A percentile compares a stretch with the other conserved stretches of the same genome.
Evolutionary conservation across 2,797 vertebrate genomes (phyloP).

Genomic region (Molossus alvarezi): DNA sequence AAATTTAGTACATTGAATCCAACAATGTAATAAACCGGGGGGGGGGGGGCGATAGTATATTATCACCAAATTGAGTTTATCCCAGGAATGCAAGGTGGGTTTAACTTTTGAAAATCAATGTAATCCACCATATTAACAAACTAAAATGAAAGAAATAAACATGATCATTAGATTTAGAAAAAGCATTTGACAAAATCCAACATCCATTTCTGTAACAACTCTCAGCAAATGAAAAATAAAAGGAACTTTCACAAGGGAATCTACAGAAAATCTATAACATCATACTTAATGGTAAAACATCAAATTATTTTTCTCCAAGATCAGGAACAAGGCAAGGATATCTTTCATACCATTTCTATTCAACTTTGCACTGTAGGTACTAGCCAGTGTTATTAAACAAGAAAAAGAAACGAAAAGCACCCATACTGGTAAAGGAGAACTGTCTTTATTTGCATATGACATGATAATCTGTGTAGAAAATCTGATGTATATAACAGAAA

Average conservation of each 20-base stretch:
- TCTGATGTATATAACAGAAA: neutral
- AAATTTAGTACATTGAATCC: conserved; percentile 38
- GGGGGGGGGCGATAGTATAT: neutral
- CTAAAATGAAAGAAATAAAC: neutral
- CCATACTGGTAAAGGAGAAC: neutral
- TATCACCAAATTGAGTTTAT: conserved; percentile 1
- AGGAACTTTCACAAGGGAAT: neutral
- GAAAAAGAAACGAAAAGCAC: neutral
- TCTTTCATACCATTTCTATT: neutral
- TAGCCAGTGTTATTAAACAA: neutral
- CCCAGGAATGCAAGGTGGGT: neutral
- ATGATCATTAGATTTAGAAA: neutral
- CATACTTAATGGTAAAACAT: neutral
- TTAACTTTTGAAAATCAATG: conserved; percentile 9
- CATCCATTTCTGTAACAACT: conserved; percentile 37
- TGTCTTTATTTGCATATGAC: neutral
- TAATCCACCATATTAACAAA: conserved; percentile 17
- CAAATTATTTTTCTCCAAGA: neutral
- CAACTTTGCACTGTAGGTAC: neutral
- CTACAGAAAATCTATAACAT: neutral
- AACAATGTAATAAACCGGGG: neutral
- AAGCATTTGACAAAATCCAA: conserved; percentile 3
- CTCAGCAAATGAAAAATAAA: conserved; percentile 53
- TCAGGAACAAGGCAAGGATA: neutral
- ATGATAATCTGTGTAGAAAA: neutral